Evolutionary conservation across 2,797 vertebrate species (phyloP).

Genomic region (Squalus acanthias): DNA sequence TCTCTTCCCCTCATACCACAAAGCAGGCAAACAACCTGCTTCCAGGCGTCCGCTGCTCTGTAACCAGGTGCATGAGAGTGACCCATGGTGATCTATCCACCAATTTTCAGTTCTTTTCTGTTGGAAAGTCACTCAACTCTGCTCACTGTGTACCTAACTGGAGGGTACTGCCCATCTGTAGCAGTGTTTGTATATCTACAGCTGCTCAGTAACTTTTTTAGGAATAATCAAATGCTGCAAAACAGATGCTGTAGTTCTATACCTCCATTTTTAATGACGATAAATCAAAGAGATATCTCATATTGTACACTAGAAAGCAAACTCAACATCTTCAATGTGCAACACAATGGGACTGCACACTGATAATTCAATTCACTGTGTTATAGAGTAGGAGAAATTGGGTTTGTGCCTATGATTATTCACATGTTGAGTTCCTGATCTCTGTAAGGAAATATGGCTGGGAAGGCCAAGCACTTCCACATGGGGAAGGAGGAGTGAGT

Average conservation of each 20-base stretch:
- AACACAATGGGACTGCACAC: neutral
- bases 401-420: too few species aligned
- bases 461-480: neutral
- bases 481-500: neutral
- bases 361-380: neutral
- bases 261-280: neutral
- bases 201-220: neutral
- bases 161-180: neutral
- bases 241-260: neutral
- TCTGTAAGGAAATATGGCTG: neutral
- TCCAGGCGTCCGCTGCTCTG: neutral
- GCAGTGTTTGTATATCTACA: neutral
- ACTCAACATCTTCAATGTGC: neutral
- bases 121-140: neutral
- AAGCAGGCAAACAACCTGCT: neutral
- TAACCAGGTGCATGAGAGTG: neutral
- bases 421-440: neutral
- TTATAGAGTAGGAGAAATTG: neutral
- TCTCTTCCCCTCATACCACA: neutral
- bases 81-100: neutral
- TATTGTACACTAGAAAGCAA: neutral
- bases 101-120: neutral
- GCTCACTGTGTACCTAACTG: neutral
- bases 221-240: neutral
- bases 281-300: neutral